Evolutionary conservation across 2,113 vertebrate genomes (phyloP), one percentile per base, ranked within the genome.

Genomic region (Scomber colias): DNA sequence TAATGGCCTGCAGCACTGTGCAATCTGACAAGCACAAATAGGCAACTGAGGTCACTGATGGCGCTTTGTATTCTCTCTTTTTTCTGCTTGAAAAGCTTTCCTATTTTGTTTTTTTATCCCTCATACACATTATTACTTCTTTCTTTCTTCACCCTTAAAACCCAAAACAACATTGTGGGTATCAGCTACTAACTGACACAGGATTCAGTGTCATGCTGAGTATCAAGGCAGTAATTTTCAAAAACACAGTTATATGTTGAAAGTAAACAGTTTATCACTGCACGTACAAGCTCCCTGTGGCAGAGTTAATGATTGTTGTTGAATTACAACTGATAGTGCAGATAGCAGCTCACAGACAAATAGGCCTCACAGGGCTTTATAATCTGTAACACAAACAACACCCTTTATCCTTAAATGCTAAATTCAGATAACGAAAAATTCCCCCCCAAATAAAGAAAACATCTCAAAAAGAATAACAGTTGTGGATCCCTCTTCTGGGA

Each of bases 21-120:
- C 57, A 64, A 71, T 65, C 79, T 82, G 79, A 84, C 82, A 69
- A 71, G 74, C 40, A 45, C 56, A 68, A 76, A 50, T 74, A 65
- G 40, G 50, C 14, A 53, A 27, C 16, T 0, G 11, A 73, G 57
- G 56, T 86, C 85, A 31, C 53, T 54, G 49, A 57, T 27, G 51
- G 60, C 10, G 31, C 70, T 82, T 82, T 64, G 1, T 69, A 44
- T 53, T 79, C 40, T 24, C 27, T 56, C 13, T 64, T 49, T 31
- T 31, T 31, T 67, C n/a, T 45, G 11, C 35, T 57, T 79, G 17
- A 50, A 51, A 77, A 35, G 14, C n/a, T n/a, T 62, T 31, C 59
- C 61, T 27, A 17, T 27, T 27, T 27, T 27, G 19, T 21, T 50
- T 12, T 77, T 70, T 71, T 30, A 27, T 65, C 67, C 59, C 19